phyloP scores from a whole-genome alignment of 2,888 invertebrate genomes.

The Empis stercorea region DNA sequence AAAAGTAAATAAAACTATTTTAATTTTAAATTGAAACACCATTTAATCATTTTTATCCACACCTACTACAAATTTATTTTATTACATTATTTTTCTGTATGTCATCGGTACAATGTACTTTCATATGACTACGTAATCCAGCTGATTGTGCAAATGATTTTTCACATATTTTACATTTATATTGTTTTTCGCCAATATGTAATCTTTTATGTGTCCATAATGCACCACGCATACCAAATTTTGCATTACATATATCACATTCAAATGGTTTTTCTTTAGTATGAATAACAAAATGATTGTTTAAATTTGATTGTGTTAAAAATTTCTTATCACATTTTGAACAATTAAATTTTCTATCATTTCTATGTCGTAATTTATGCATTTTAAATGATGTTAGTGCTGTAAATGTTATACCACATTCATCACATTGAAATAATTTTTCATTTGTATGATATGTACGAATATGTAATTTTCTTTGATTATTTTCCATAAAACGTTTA shows the following conservation, averaged over 20 bases:
- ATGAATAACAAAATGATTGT: slow-evolving; percentile 16
- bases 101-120: neutral
- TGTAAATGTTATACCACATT: slow-evolving; percentile 21
- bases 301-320: slow-evolving; percentile 20
- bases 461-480: slow-evolving; percentile 15
- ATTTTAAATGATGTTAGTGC: slow-evolving; percentile 19
- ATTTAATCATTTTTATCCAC: too few species aligned
- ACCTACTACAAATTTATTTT: too few species aligned
- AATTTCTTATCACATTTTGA: slow-evolving; percentile 20
- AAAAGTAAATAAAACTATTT: too few species aligned
- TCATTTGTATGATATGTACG: slow-evolving; percentile 19
- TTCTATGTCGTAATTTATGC: slow-evolving; percentile 19
- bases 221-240: neutral
- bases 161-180: neutral
- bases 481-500: neutral
- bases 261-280: neutral
- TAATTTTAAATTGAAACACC: too few species aligned
- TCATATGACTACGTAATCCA: neutral
- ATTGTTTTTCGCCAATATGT: neutral
- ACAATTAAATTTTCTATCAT: slow-evolving; percentile 19
- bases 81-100: too few species aligned
- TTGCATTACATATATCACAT: neutral
- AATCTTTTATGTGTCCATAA: neutral
- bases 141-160: neutral
- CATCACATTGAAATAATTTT: slow-evolving; percentile 22